Evolutionary conservation across 2,113 vertebrate genomes (phyloP), one percentile per base, ranked within the genome.

Genomic region (Zosterops borbonicus): DNA sequence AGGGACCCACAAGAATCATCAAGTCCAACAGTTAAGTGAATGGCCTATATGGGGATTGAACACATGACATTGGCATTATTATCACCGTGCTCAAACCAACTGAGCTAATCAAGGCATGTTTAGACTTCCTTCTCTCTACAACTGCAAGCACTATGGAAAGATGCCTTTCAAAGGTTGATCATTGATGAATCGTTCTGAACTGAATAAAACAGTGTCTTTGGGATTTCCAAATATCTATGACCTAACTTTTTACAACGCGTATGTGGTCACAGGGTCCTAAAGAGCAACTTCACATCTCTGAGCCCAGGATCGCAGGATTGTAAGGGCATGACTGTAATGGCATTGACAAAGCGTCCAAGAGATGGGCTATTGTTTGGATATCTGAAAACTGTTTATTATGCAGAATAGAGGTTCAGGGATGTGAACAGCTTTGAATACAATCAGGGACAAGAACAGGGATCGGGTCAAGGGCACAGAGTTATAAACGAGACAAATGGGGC

Each of bases 31-130:
- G 16, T 73, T n/a, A 56, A 56, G 41, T 44, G 71, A 58, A 74
- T 83, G 86, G 86, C 42, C 80, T 42, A 42, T 78, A 91, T 83
- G 68, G 95, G 92, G 92, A 97, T 97, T 93, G 92, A 97, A 96
- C 95, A 95, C 70, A 56, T 90, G 91, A 97, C 96, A 94, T 97
- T 97, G 96, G 92, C 94, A 94, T 97, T 96, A 97, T 96, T 96
- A 56, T 31, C 70, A 97, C 94, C 96, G 96, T 92, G 88, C 95
- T 97, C 86, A 75, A 97, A 97, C 94, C 95, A 97, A 95, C 96
- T 95, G 94, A 96, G 94, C 95, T 97, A 97, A 96, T 83, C 49
- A 75, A 77, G 49, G 47, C 28, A 87, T 3, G 3, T 44, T 89
- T 69, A 75, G 49, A 85, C 29, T 84, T 68, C 10, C 37, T 78